Evolutionary conservation across 2,113 vertebrate species (phyloP).

Genomic region (Gasterosteus aculeatus): DNA sequence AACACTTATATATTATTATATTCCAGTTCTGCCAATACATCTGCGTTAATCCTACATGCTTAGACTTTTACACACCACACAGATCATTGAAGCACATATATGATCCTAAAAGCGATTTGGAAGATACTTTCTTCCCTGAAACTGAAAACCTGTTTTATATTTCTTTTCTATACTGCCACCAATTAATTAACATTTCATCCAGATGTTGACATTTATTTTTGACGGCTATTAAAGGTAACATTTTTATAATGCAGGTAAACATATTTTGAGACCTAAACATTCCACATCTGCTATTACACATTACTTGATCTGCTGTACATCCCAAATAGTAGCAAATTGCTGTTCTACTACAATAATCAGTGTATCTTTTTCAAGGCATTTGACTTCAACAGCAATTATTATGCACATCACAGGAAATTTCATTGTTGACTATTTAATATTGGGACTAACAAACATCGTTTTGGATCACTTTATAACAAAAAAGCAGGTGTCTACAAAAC

Average conservation of each 20-base stretch:
- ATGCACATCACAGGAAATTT: not conserved
- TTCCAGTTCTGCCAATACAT: not conserved
- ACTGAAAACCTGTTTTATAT: not conserved
- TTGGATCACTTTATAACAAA: conserved; percentile 13
- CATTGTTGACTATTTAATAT: no score
- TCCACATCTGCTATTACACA: not conserved
- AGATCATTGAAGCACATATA: not conserved
- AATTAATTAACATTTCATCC: not conserved
- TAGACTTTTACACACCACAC: not conserved
- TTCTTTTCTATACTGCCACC: not conserved
- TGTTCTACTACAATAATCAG: not conserved
- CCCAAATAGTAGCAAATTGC: not conserved
- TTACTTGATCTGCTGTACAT: not conserved
- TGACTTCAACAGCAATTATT: not conserved
- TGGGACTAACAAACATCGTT: conserved; percentile 3
- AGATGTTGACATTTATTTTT: not conserved
- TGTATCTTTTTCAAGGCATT: not conserved
- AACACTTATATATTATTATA: not conserved
- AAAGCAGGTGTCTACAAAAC: conserved; percentile 71
- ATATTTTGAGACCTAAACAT: not conserved
- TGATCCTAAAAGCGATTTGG: not conserved
- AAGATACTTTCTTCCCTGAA: not conserved
- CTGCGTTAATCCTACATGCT: not conserved
- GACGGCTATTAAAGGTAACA: not conserved
- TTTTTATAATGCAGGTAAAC: not conserved